phyloP scores from a whole-genome alignment of 2,888 invertebrate species.

The Microctonus brassicae region DNA sequence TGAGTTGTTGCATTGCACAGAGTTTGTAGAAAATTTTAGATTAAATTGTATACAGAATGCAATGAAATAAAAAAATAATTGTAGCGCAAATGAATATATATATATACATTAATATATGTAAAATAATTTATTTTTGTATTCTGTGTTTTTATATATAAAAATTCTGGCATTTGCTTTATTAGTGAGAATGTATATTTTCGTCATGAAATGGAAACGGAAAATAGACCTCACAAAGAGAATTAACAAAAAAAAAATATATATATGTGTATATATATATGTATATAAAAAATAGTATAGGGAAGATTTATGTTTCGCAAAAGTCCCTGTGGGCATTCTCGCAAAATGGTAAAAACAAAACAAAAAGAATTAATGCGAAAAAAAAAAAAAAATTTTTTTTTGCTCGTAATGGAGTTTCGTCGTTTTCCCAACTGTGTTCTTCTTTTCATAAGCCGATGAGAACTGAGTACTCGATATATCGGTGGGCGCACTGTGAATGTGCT shows the following conservation, averaged over 20 bases:
- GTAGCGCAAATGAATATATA: not conserved
- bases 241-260: constrained; percentile 4
- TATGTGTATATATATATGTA: constrained; percentile 7
- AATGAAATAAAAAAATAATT: not conserved
- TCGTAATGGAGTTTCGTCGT: constrained; percentile 56
- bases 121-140: not conserved
- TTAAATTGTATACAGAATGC: not conserved
- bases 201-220: not conserved
- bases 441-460: constrained; percentile 53
- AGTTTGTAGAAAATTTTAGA: not conserved
- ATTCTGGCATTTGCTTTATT: not conserved
- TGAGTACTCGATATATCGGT: constrained; percentile 17
- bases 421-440: constrained; percentile 46
- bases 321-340: constrained; percentile 30
- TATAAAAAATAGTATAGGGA: constrained; percentile 19
- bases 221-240: not conserved
- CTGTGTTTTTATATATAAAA: no score
- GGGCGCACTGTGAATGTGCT: not conserved
- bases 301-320: constrained; percentile 26
- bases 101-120: not conserved
- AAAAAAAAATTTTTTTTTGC: constrained; percentile 20
- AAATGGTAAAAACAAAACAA: constrained; percentile 28
- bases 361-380: constrained; percentile 18
- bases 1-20: not conserved
- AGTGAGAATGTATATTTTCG: not conserved